Conservation (phyloP, 2,888 invertebrate species). For the Choreutis nemorana region DNA sequence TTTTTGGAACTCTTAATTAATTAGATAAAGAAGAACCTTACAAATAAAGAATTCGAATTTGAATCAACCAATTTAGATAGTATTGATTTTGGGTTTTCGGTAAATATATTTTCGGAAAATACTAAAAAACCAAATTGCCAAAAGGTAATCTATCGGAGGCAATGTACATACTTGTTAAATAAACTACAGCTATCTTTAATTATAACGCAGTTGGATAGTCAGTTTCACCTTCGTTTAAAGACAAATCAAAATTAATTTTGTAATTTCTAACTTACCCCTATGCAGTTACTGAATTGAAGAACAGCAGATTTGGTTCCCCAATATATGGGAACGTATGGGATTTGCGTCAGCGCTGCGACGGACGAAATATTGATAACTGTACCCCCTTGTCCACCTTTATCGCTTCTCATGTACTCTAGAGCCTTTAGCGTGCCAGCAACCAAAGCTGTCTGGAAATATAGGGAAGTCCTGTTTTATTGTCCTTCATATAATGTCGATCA, state of each 20-base stretch:
- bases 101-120: no score
- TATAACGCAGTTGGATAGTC: background rate
- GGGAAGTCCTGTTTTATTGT: background rate
- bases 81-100: no score
- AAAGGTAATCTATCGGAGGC: no score
- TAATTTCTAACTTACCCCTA: constrained; percentile 19
- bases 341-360: constrained; percentile 17
- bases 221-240: background rate
- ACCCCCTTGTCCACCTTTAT: constrained; percentile 24
- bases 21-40: no score
- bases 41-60: no score
- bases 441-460: constrained; percentile 20
- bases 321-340: constrained; percentile 18
- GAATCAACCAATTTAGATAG: no score
- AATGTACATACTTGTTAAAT: no score
- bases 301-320: constrained; percentile 23
- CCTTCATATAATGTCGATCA: background rate
- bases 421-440: constrained; percentile 21
- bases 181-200: no score
- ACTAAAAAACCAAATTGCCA: no score
- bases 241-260: background rate
- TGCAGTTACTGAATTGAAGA: constrained; percentile 24
- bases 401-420: constrained; percentile 24
- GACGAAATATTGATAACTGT: constrained; percentile 27
- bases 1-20: no score